Base-by-base conservation (phyloP, 2,888 invertebrate species). In the Hedya salicella region DNA sequence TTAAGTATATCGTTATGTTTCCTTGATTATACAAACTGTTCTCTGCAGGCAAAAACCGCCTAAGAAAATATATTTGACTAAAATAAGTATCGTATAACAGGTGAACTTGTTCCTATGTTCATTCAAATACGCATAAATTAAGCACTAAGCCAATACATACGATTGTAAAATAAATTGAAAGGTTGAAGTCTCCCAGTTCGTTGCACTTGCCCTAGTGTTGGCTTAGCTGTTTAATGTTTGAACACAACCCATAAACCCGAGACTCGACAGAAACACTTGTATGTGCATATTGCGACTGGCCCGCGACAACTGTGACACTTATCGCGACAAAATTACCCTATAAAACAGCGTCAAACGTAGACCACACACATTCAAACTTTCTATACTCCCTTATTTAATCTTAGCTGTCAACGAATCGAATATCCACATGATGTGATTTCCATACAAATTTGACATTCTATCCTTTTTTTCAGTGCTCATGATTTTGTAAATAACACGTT, bases 171-270 rank as follows among this genome's bases (percentile, higher is more conserved):
- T 19, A 19, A 46, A 46, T 46, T n/a, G 62, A 71, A 69, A 73
- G 67, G 68, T 75, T 72, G 63, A 68, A 73, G 69, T n/a, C 70
- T 69, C 72, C 62, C 72, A 77, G 83, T 81, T 79, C 83, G 71
- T 79, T 85, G 83, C 78, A 79, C 80, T 71, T 69, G 73, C 70
- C 71, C 69, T 71, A 71, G 75, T 84, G 81, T 85, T 87, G 83
- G 79, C 79, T 82, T 83, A 82, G 79, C 80, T 82, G 81, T 77
- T 75, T 80, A 77, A 80, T 86, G 82, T 85, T 85, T 82, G 75
- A 79, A 80, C 76, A 77, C 76, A 78, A 80, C 76, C 74, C 74
- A 84, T 87, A 86, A 88, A 88, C 78, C 79, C 76, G 74, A 77
- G 72, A 78, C 70, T 71, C 74, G 78, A 77, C 78, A 81, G 75